phyloP scores from a whole-genome alignment of 1,140 invertebrate species.

The Apis dorsata region DNA sequence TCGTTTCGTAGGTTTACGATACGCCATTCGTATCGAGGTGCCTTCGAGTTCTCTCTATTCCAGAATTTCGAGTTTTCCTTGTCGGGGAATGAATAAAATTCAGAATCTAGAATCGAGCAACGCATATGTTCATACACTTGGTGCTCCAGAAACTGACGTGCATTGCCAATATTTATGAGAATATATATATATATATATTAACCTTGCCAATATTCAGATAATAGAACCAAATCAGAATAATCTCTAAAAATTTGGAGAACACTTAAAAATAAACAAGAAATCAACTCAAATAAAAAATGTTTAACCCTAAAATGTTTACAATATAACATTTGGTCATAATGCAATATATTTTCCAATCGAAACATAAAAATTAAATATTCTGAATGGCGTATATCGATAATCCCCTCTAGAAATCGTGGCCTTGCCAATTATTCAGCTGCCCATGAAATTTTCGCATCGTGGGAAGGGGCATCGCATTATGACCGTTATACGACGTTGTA shows the following conservation, averaged over 20 bases:
- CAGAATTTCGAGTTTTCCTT: neutral
- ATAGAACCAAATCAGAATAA: no score
- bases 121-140: neutral
- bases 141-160: no score
- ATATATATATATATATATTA: no score
- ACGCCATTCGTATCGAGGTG: neutral
- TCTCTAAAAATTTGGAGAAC: no score
- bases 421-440: conserved; percentile 27
- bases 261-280: no score
- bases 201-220: no score
- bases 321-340: no score
- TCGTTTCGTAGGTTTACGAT: neutral
- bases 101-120: neutral
- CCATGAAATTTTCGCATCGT: conserved; percentile 35
- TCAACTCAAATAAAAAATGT: no score
- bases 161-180: no score
- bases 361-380: no score
- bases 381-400: neutral
- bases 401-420: neutral
- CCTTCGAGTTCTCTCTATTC: neutral
- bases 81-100: neutral
- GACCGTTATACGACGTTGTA: conserved; percentile 29
- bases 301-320: no score
- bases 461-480: conserved; percentile 19
- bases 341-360: no score